Conservation (phyloP, 2,113 vertebrate genomes). For the Phrynosoma platyrhinos region DNA sequence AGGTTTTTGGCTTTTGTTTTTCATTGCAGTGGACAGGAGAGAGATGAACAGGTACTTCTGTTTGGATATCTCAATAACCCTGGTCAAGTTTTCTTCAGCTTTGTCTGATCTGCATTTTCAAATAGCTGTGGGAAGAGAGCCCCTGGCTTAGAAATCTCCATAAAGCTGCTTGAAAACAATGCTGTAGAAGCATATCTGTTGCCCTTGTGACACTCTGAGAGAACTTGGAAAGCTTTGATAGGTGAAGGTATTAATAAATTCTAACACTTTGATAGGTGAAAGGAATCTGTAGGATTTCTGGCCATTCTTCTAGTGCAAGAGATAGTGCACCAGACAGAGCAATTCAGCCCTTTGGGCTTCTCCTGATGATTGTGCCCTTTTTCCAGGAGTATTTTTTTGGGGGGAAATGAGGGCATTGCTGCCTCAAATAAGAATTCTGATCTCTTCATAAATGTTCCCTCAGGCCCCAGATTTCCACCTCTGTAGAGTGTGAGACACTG, state of each 20-base stretch:
- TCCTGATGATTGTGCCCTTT: too few species aligned
- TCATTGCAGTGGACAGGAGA: neutral
- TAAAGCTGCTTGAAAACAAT: neutral
- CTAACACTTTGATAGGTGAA: too few species aligned
- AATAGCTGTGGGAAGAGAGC: too few species aligned
- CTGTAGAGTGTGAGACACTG: too few species aligned
- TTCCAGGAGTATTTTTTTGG: too few species aligned
- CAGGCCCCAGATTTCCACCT: too few species aligned
- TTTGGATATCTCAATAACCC: neutral
- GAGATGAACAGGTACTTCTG: neutral
- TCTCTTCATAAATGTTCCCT: too few species aligned
- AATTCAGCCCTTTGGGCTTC: neutral
- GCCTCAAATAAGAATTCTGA: too few species aligned
- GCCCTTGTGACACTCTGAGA: neutral
- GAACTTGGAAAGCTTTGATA: neutral
- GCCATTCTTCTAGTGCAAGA: neutral
- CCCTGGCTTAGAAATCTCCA: too few species aligned
- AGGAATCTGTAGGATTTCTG: neutral
- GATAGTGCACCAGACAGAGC: neutral
- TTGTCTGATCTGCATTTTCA: conserved; percentile 12
- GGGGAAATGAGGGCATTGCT: too few species aligned
- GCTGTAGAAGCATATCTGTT: neutral
- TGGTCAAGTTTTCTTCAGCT: neutral
- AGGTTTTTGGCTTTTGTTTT: neutral
- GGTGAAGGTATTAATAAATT: too few species aligned